These are phyloP conservation scores for Argentina silus DNA, from an alignment of 2,797 vertebrate species.

Conservation along the genomic window DNA sequence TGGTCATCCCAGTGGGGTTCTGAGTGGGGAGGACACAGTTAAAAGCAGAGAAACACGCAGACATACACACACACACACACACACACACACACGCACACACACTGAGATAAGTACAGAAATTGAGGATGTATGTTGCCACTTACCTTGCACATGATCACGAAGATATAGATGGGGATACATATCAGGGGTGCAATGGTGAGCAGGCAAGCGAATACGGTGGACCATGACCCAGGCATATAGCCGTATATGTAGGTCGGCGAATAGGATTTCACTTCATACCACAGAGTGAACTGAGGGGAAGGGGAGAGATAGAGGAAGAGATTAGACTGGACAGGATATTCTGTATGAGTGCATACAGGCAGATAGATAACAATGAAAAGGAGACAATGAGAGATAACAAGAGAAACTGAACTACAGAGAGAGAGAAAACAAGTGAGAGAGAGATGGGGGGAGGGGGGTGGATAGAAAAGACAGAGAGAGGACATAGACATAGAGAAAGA, in stretches of 20 bases:
- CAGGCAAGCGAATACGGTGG: constrained; percentile 17
- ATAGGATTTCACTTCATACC: constrained; percentile 35
- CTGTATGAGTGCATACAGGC: neutral
- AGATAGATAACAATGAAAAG: neutral
- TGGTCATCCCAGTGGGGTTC: constrained; percentile 36
- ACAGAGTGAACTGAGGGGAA: constrained; percentile 55
- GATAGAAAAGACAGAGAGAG: neutral
- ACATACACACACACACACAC: neutral
- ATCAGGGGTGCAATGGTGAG: constrained; percentile 65
- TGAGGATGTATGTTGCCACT: constrained; percentile 25
- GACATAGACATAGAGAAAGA: neutral
- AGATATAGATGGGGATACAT: constrained; percentile 71
- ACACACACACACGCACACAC: neutral
- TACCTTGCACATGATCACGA: constrained; percentile 61
- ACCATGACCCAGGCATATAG: neutral
- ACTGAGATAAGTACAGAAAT: neutral
- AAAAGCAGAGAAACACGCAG: neutral
- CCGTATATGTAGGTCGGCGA: rapidly evolving
- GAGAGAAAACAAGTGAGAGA: neutral
- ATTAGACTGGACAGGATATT: neutral
- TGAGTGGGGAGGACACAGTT: constrained; percentile 30
- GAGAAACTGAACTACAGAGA: neutral
- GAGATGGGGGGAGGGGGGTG: neutral
- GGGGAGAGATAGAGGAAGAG: neutral
- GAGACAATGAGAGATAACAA: neutral